These are phyloP conservation scores for Apocrypta bakeri DNA, from an alignment of 1,140 invertebrate species.

Conservation along the genomic window DNA sequence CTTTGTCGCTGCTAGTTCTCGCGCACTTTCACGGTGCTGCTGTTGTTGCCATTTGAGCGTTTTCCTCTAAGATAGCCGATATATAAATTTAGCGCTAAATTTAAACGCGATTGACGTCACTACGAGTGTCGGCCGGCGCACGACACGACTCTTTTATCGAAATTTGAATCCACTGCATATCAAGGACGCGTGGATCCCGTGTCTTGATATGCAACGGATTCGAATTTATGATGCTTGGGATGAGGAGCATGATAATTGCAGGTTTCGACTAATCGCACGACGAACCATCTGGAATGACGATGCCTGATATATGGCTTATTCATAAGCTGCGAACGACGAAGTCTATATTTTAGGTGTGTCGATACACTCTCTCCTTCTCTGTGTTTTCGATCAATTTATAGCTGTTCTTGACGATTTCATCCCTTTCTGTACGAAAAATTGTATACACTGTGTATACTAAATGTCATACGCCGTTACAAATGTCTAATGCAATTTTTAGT, in stretches of 20 bases:
- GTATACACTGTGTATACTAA: too few species aligned
- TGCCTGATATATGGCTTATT: neutral
- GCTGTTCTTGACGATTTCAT: too few species aligned
- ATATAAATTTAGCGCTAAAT: constrained; percentile 43
- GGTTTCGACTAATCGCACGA: neutral
- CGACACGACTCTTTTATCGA: constrained; percentile 31
- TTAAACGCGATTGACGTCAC: constrained; percentile 46
- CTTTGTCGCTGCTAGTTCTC: constrained; percentile 9
- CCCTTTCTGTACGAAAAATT: too few species aligned
- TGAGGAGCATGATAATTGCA: neutral
- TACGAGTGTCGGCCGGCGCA: neutral
- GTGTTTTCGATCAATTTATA: too few species aligned
- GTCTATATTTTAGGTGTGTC: neutral
- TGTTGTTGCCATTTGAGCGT: neutral
- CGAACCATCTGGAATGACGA: neutral
- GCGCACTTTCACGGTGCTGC: neutral
- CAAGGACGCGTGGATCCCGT: neutral
- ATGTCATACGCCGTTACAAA: too few species aligned
- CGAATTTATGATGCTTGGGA: neutral
- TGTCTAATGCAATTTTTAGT: too few species aligned
- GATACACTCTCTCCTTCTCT: too few species aligned
- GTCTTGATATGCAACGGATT: neutral
- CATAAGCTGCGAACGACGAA: neutral
- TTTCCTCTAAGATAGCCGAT: constrained; percentile 35
- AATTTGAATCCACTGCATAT: constrained; percentile 38